These are phyloP conservation scores for Sylvilagus bachmani DNA, from an alignment of 2,113 vertebrate species.

Conservation along the genomic window DNA sequence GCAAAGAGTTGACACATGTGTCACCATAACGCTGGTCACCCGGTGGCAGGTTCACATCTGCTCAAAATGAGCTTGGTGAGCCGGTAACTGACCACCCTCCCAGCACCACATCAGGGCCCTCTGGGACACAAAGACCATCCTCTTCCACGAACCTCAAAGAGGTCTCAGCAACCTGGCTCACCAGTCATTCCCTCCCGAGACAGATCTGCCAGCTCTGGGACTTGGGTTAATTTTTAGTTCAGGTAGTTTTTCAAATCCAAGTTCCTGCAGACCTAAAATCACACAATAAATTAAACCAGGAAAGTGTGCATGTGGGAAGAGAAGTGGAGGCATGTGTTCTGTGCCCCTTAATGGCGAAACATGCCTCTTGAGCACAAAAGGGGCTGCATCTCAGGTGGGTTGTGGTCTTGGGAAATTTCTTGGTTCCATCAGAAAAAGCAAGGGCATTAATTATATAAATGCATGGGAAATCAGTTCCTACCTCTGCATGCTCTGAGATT, in stretches of 20 bases:
- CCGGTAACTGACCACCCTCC: neutral
- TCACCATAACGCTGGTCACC: neutral
- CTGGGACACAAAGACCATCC: neutral
- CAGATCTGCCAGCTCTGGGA: neutral
- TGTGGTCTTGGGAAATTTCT: neutral
- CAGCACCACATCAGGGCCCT: neutral
- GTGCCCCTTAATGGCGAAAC: neutral
- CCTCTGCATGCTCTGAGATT: neutral
- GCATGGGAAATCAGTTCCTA: neutral
- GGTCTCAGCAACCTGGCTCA: neutral
- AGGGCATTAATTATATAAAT: neutral
- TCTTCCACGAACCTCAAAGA: neutral
- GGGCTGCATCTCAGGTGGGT: neutral
- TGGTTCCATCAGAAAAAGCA: neutral
- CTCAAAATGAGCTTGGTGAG: neutral
- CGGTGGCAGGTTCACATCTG: neutral
- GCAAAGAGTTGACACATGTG: neutral
- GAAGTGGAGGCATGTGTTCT: neutral
- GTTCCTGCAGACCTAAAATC: neutral
- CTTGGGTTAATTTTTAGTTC: neutral
- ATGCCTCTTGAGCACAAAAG: slow-evolving; percentile 29
- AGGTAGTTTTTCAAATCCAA: neutral
- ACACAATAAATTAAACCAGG: neutral
- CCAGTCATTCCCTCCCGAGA: neutral
- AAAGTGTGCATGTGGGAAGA: neutral